Evolutionary conservation across 2,888 invertebrate species (phyloP).

Genomic region (Hypomecis punctinalis): DNA sequence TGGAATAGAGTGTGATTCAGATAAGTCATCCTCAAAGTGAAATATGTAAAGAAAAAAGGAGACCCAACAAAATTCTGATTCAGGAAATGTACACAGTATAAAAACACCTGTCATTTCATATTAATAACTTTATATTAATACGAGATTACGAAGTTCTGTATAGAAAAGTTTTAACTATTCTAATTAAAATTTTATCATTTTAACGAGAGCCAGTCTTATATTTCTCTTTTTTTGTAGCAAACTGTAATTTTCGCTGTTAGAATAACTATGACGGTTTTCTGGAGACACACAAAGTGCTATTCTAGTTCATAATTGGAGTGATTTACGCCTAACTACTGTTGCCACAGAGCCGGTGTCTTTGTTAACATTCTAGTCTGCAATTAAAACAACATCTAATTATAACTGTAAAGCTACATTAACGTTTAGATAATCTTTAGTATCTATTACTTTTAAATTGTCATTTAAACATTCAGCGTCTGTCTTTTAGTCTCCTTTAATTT

Average conservation of each 20-base stretch:
- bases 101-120: no score
- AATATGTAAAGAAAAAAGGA: no score
- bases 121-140: no score
- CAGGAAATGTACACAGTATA: no score
- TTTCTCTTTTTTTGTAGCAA: not conserved
- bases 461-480: not conserved
- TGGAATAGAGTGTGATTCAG: no score
- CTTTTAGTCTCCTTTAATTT: conserved; percentile 1
- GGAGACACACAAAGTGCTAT: conserved; percentile 21
- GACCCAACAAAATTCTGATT: no score
- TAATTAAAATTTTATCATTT: no score
- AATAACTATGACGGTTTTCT: conserved; percentile 11
- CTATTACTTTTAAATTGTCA: conserved; percentile 9
- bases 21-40: no score
- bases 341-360: conserved; percentile 32
- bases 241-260: conserved; percentile 7
- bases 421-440: conserved; percentile 15
- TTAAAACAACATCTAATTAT: conserved; percentile 31
- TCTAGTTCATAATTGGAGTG: conserved; percentile 35
- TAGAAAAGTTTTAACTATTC: no score
- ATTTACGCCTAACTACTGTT: conserved; percentile 30
- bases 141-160: no score
- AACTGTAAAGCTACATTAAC: conserved; percentile 27
- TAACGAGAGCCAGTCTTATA: not conserved
- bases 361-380: conserved; percentile 32